Conservation (phyloP, 2,113 vertebrate species). For the Rhea americana region DNA sequence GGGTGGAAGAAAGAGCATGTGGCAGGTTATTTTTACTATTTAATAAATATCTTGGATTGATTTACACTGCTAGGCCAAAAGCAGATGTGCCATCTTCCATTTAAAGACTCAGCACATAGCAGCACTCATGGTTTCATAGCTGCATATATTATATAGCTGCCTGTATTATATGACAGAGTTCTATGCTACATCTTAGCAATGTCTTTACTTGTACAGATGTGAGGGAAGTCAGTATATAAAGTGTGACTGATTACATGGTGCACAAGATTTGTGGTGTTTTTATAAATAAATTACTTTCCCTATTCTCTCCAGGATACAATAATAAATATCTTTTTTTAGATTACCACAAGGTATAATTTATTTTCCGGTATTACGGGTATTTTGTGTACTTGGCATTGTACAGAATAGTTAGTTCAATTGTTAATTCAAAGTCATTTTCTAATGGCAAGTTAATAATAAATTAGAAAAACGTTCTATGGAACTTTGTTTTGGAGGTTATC, state of each 20-base stretch:
- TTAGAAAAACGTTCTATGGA: conserved; percentile 24
- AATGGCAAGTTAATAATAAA: conserved; percentile 40
- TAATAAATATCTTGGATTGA: conserved; percentile 55
- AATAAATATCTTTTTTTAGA: background rate
- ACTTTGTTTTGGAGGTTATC: background rate
- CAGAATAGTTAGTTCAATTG: background rate
- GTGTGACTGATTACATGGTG: background rate
- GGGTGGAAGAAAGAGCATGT: background rate
- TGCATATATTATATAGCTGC: background rate
- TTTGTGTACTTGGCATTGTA: background rate
- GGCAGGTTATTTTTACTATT: conserved; percentile 24
- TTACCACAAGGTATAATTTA: background rate
- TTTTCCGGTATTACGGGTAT: background rate
- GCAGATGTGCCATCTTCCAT: conserved; percentile 49
- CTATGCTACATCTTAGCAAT: background rate
- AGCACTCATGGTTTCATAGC: background rate
- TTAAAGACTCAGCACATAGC: conserved; percentile 14
- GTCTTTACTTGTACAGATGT: conserved; percentile 25
- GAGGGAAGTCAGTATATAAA: conserved; percentile 23
- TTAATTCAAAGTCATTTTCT: conserved; percentile 26
- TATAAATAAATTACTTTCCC: background rate
- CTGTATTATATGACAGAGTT: background rate
- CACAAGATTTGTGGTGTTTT: background rate
- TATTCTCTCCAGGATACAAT: background rate
- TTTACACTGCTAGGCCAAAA: conserved; percentile 49